Conservation (phyloP, 2,113 vertebrate species). For the Promerops cafer region DNA sequence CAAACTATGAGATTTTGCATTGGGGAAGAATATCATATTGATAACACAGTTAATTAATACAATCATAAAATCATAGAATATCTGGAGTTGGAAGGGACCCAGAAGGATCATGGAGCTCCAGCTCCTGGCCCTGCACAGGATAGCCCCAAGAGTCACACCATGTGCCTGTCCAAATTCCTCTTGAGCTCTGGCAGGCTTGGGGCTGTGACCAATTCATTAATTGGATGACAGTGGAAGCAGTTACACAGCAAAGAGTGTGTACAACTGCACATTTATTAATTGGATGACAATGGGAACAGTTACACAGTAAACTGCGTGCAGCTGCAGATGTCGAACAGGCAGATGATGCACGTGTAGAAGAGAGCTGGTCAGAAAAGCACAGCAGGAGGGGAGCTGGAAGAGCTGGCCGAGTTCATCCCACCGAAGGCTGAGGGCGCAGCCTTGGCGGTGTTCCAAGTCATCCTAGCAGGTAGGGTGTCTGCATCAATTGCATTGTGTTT, state of each 20-base stretch:
- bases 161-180: too few relatives aligned
- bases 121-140: neutral
- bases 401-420: neutral
- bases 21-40: neutral
- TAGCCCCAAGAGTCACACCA: neutral
- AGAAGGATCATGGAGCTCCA: neutral
- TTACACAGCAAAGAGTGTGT: neutral
- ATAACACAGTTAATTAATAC: neutral
- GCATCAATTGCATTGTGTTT: accelerated
- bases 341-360: neutral
- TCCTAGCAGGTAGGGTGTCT: neutral
- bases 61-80: neutral
- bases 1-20: accelerated
- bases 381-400: neutral
- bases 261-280: neutral
- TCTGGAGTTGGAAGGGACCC: neutral
- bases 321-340: accelerated
- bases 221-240: neutral
- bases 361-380: neutral
- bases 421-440: accelerated
- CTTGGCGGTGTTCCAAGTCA: neutral
- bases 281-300: too few relatives aligned
- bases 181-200: neutral
- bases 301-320: neutral
- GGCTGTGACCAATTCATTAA: neutral